Conservation (phyloP, 2,888 invertebrate species). For the Creontiades dilutus region DNA sequence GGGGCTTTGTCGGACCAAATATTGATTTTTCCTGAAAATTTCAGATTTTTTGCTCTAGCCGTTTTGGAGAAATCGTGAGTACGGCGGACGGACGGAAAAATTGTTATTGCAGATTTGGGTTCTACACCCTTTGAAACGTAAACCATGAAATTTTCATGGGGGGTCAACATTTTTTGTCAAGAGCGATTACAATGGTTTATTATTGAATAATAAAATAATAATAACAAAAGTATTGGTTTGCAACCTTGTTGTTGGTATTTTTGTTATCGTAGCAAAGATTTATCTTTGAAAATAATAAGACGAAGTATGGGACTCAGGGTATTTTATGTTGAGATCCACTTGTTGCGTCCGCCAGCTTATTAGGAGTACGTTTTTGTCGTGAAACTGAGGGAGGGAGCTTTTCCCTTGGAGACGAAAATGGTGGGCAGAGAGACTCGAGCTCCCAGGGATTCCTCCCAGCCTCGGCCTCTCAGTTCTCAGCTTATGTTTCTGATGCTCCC, state of each 20-base stretch:
- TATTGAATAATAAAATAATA: no score
- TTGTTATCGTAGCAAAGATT: not conserved
- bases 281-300: not conserved
- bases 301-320: not conserved
- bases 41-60: no score
- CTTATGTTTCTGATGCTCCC: constrained; percentile 47
- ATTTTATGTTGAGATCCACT: constrained; percentile 20
- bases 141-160: no score
- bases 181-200: no score
- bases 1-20: no score
- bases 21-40: no score
- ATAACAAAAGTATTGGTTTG: no score
- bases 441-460: not conserved
- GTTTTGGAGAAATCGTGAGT: no score
- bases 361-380: not conserved
- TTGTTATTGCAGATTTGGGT: no score
- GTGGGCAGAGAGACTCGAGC: not conserved
- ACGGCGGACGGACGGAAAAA: no score
- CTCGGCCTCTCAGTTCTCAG: not conserved
- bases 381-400: not conserved
- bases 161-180: no score
- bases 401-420: not conserved
- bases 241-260: not conserved
- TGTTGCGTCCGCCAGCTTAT: not conserved
- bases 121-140: no score